Base-by-base conservation (phyloP, 2,113 vertebrate genomes). In the Pampusana beccarii region DNA sequence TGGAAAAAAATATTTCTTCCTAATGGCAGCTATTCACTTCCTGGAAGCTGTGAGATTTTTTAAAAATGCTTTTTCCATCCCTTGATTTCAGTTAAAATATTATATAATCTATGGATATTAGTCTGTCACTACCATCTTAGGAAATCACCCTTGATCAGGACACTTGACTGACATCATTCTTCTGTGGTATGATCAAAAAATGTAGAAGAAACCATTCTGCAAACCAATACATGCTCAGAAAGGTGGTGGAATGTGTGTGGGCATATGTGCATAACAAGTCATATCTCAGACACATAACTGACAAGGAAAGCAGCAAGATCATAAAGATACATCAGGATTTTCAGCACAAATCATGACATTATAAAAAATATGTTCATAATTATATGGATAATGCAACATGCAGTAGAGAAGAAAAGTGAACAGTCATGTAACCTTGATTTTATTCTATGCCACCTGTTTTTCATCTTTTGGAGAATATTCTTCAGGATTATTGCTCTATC, bases 291-390 rank as follows among this genome's bases (percentile, higher is more conserved):
- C 78, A 86, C 69, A 48, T 82, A 81, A 91, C 18, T 93, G 95
- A 90, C 95, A 93, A 90, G 90, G 53, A 56, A 90, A 93, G 73
- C 93, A 96, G 53, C 93, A 93, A 85, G 95, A 93, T 94, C 95
- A 93, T 71, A 82, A 79, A 84, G 92, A 71, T 94, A 18, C 57
- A 91, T 79, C 84, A 91, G 65, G 70, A 88, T 87, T 94, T 86
- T 89, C 66, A 85, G 11, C 81, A 79, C 20, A 31, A 72, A 89
- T 92, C 92, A 88, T 85, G 86, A 95, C 91, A 79, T 44, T 89
- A 77, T 80, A 40, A 75, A 28, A 61, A 23, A 13, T n/a, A 31
- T 58, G 40, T 64, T 81, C 86, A 62, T 75, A 88, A 70, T 85
- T 58, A 80, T 77, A 67, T 82, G 46, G 58, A 69, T 92, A 87